Conservation (phyloP, 1,140 invertebrate species). For the Atta colombica region DNA sequence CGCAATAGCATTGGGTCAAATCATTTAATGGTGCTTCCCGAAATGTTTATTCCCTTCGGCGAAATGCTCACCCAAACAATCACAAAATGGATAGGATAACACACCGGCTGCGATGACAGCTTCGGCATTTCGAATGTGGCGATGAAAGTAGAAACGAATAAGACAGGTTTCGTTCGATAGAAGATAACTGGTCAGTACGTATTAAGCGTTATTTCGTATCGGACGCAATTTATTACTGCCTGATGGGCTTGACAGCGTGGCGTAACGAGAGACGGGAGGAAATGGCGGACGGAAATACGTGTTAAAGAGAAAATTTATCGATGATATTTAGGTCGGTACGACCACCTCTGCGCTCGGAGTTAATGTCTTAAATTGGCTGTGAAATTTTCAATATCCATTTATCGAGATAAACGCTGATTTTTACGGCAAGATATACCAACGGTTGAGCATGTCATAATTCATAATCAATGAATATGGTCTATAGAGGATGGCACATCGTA, state of each 20-base stretch:
- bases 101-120: constrained; percentile 62
- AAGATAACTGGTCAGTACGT: constrained; percentile 40
- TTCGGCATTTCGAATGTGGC: neutral
- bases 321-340: constrained; percentile 33
- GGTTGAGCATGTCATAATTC: neutral
- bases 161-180: neutral
- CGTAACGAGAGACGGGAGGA: constrained; percentile 11
- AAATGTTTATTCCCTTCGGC: constrained; percentile 5
- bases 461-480: neutral
- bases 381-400: constrained; percentile 55
- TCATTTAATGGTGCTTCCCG: constrained; percentile 48
- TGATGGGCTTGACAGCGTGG: constrained; percentile 28
- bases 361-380: constrained; percentile 44
- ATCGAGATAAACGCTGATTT: constrained; percentile 32
- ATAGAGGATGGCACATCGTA: neutral
- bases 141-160: constrained; percentile 12
- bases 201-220: constrained; percentile 20
- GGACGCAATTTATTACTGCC: constrained; percentile 49
- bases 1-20: constrained; percentile 66
- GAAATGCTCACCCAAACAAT: neutral
- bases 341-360: neutral
- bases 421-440: neutral
- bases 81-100: constrained; percentile 1
- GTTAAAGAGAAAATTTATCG: constrained; percentile 42
- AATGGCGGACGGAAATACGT: constrained; percentile 18